Base-by-base conservation (phyloP, 2,888 invertebrate species). In the Tridacna crocea region DNA sequence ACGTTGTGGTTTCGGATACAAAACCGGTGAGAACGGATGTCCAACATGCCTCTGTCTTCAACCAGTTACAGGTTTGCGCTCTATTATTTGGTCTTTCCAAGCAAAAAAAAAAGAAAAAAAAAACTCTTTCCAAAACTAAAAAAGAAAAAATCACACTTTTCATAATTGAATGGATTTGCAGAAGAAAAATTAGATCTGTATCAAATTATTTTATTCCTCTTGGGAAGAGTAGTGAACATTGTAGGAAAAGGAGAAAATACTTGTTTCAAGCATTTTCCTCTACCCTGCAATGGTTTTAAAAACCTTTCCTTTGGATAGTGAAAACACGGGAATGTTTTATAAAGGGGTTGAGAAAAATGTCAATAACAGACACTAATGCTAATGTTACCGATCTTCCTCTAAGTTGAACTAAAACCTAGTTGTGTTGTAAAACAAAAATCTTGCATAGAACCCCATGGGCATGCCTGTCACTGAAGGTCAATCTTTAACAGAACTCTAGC, bases 21-120 rank as follows among this genome's bases (percentile, higher is more conserved):
- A 26, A 27, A 63, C 63, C 11, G 63, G 63, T 15, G 63, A 63
- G 6, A 63, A 63, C 19, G 63, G 63, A 26, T 63, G 63, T 26
- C 63, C 63, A 13, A 63, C 63, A 63, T 88, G 88, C 63, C 47
- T 74, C 17, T 88, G 88, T 75, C 66, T 86, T 24, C 26, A 78
- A 46, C 82, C 80, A 12, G 75, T 79, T 4, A 68, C 74, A 79
- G 84, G 84, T 84, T 36, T 36, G 36, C 8, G 36, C 36, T 36
- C 36, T 36, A 8, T n/a, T n/a, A n/a, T 36, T 36, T 36, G 55
- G 55, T 10, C 19, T 55, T 19, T 55, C 55, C 10, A 17, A 55
- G n/a, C n/a, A 55, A 55, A 2, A 10, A n/a, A 2, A 55, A n/a
- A n/a, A n/a, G n/a, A n/a, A 55, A 55, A 55, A 6, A 6, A n/a